Conservation (phyloP, 2,113 vertebrate genomes). For the Pristiophorus japonicus region DNA sequence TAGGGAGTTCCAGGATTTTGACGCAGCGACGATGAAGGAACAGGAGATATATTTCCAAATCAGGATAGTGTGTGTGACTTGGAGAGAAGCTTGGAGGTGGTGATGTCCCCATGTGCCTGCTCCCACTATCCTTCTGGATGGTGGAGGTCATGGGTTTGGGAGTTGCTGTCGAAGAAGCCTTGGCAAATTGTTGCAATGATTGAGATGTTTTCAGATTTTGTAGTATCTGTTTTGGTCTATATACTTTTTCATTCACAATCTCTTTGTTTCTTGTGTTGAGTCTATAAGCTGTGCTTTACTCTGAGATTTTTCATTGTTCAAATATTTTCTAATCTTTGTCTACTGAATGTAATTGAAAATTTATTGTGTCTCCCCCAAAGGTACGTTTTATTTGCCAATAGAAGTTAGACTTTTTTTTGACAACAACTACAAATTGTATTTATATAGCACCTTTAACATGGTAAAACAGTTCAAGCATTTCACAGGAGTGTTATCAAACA, state of each 20-base stretch:
- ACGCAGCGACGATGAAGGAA: not conserved
- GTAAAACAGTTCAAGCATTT: not conserved
- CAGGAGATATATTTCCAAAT: not conserved
- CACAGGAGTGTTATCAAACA: not conserved
- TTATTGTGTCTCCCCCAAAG: not conserved
- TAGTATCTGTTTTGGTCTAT: not conserved
- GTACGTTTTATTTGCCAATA: not conserved
- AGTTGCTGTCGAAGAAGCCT: not conserved
- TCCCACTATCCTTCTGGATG: no score
- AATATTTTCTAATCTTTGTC: not conserved
- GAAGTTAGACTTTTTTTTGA: not conserved
- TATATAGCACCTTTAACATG: not conserved
- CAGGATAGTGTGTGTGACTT: not conserved
- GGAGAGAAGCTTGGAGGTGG: not conserved
- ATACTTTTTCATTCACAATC: not conserved
- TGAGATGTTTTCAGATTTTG: not conserved
- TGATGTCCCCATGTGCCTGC: not conserved
- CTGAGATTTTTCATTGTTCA: not conserved
- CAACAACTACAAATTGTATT: not conserved
- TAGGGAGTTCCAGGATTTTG: not conserved
- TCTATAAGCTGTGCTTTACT: not conserved
- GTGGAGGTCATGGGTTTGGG: no score
- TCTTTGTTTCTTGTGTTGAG: not conserved
- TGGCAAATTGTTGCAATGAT: not conserved
- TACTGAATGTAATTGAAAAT: not conserved